Conservation (phyloP, 2,113 vertebrate genomes). For the Chloroceryle aenea region DNA sequence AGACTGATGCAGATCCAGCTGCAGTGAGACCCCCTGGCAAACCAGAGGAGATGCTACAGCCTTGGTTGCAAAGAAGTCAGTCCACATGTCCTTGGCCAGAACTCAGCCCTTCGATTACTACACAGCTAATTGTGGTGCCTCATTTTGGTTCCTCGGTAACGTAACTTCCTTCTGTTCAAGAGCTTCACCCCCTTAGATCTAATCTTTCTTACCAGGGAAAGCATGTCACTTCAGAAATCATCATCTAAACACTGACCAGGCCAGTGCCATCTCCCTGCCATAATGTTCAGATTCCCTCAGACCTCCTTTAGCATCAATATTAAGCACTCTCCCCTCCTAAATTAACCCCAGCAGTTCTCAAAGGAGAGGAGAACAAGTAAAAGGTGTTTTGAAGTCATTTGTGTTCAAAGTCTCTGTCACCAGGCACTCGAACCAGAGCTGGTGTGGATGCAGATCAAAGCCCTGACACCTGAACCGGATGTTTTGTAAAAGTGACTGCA, state of each 20-base stretch:
- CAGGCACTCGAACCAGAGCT: neutral
- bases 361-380: neutral
- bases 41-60: neutral
- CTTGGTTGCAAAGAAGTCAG: neutral
- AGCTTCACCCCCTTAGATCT: neutral
- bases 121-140: neutral
- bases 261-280: neutral
- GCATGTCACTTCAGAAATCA: neutral
- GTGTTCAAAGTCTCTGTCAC: neutral
- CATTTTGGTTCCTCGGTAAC: neutral
- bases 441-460: neutral
- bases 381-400: neutral
- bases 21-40: neutral
- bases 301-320: neutral
- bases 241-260: neutral
- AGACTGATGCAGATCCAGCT: neutral
- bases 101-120: neutral
- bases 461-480: neutral
- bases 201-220: neutral
- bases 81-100: neutral
- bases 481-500: neutral
- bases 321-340: neutral
- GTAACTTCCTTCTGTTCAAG: neutral
- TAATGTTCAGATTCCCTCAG: neutral
- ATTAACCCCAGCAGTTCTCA: neutral